Evolutionary conservation across 1,140 invertebrate species (phyloP), one percentile per base, ranked within the genome.

Genomic region (Galleria mellonella): DNA sequence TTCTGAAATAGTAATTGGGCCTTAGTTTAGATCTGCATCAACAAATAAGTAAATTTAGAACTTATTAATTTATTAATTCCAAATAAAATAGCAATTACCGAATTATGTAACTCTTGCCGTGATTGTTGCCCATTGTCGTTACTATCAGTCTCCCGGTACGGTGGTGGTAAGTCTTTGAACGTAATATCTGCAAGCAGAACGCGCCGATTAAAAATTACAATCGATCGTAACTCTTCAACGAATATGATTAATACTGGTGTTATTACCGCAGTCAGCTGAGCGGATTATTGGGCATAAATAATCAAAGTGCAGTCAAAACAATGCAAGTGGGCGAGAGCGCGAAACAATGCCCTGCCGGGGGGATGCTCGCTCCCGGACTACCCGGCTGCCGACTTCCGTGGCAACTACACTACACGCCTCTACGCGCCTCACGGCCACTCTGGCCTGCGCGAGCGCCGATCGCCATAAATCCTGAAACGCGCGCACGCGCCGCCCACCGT

Each of bases 91-190:
- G 2, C 6, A 44, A 28, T 35, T 46, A 46, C 35, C 36, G 35
- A 33, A 12, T 36, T 15, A 6, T 14, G 32, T 36, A 44, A 44
- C 27, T 44, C 32, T 23, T 23, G 32, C 17, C 33, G 32, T 8
- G 17, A 23, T 9, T 14, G 17, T 23, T 23, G 32, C 8, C 12
- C 42, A 23, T 30, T 29, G 39, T 49, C 47, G 32, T 47, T 53
- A 32, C 48, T 49, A 49, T 69, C 65, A 50, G 65, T 66, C 53
- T 71, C 72, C 41, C 51, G 55, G 60, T 81, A 81, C n/a, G 74
- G 72, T 28, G 76, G 78, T 43, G 75, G 74, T 45, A 62, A 64
- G 41, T 81, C 75, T 59, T 81, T 83, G 32, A 59, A 55, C 41
- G 62, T 55, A 13, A 75, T 52, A 57, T 75, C 78, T 83, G 72